Base-by-base conservation (phyloP, 1,140 invertebrate species). In the Pogonognathellus flavescens region DNA sequence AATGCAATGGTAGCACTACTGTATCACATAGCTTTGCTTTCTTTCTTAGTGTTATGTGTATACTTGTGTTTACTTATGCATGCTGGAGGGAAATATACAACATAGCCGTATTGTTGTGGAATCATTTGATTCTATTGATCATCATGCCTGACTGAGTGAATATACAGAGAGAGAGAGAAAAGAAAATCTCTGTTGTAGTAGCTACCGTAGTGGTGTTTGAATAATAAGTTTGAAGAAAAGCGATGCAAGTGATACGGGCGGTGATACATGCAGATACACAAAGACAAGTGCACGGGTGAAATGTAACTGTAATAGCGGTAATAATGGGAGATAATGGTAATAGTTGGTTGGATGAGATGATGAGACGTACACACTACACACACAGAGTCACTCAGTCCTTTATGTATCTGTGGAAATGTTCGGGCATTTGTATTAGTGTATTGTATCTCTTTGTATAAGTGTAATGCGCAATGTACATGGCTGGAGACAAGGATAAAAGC, bases 81-180 rank as follows among this genome's bases (percentile, higher is more conserved):
- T 57, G 11, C 11, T n/a, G 11, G 2, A n/a, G n/a, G 53, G 11
- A 57, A n/a, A 14, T 57, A 20, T 20, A 18, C 16, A 72, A 50
- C 25, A 76, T 41, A 70, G 41, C n/a, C 20, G 25, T 66, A 55
- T 22, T 52, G 53, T 31, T 62, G 41, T 62, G 22, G 49, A 82
- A 55, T 76, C 76, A 85, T 85, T 85, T 85, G 76, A 85, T 80
- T 81, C 55, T 85, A 85, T 85, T 85, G 84, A 66, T 76, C 49
- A 55, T 55, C 50, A n/a, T 55, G 31, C 31, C 50, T 80, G 18
- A 81, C 50, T 55, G 52, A 55, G 11, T 22, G 50, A 55, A 57
- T 25, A 18, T 5, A 25, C 1, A 18, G 22, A 22, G 60, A 3
- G 18, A 66, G 22, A 1, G 2, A 52, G 41, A 80, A 49, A 80